These are phyloP conservation scores for Naja naja DNA, from an alignment of 2,113 vertebrate genomes.

Conservation along the genomic window DNA sequence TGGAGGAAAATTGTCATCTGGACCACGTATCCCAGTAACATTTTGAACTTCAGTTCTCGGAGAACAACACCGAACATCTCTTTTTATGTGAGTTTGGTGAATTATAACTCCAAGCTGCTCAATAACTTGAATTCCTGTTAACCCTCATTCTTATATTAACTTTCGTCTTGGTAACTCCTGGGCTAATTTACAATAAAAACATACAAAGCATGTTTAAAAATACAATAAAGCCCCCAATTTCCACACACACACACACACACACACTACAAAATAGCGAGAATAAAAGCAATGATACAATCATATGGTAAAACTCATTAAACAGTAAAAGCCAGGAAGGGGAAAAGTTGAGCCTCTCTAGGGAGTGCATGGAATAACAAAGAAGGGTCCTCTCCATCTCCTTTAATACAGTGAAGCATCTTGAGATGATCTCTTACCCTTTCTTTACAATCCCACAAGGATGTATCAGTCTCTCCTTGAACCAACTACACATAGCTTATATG, in stretches of 20 bases:
- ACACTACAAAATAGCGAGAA: not conserved
- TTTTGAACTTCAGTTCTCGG: not conserved
- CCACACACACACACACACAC: not conserved
- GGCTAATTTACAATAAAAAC: not conserved
- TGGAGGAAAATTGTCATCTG: not conserved
- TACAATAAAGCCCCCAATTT: not conserved
- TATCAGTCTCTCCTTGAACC: not conserved
- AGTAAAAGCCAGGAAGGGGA: not conserved
- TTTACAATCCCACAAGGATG: not conserved
- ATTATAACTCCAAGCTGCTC: not conserved
- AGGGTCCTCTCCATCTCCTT: not conserved
- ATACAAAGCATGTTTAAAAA: not conserved
- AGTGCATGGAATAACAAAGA: not conserved
- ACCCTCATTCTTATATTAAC: not conserved
- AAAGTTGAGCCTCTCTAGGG: not conserved
- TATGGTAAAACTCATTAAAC: not conserved
- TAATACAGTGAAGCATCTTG: not conserved
- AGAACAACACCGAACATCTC: not conserved
- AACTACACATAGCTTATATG: not conserved
- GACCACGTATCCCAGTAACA: not conserved
- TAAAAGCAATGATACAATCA: not conserved
- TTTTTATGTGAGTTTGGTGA: not conserved
- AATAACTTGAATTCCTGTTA: not conserved
- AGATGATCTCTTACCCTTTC: not conserved
- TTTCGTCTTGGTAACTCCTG: not conserved